Base-by-base conservation (phyloP, 1,140 invertebrate species). In the Tetragnatha versicolor region DNA sequence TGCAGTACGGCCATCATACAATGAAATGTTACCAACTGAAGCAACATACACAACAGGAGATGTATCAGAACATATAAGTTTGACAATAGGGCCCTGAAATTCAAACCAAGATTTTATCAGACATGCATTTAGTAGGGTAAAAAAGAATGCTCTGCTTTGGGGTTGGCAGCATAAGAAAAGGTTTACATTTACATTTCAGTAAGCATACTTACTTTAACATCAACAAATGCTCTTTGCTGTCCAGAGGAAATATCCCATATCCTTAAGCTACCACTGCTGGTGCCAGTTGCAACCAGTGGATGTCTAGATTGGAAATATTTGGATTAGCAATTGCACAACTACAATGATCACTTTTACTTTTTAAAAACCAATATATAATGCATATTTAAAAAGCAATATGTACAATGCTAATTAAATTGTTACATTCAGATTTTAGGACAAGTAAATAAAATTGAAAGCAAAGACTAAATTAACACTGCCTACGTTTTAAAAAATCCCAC, bases 211-310 rank as follows among this genome's bases (percentile, higher is more conserved):
- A 85, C 86, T 79, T 89, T 86, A 75, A 88, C 87, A 69, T 88
- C 83, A 63, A 89, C 89, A 55, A 86, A 86, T 81, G 90, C 88
- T 35, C 89, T 84, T 22, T 88, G 82, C 82, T 90, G 88, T 83
- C 92, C 90, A 83, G 90, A 91, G 2, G 89, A 85, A 25, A 92
- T 86, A 84, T 97, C 94, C 93, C 93, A 96, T 80, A 96, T 90
- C 81, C 89, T 90, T 51, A 96, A 87, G 79, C 90, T 86, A 6
- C 94, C 94, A 76, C 88, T 88, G 22, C 95, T 83, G 29, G 91
- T 92, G 25, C 91, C 92, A 77, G 87, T 88, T 7, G 91, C 91
- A 69, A 91, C 87, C 60, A 89, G 31, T 9, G 20, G 22, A 70
- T 69, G 60, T 17, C 58, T 68, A 76, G 87, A 88, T n/a, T 20